Evolutionary conservation across 2,113 vertebrate genomes (phyloP).

Genomic region (Solea solea): DNA sequence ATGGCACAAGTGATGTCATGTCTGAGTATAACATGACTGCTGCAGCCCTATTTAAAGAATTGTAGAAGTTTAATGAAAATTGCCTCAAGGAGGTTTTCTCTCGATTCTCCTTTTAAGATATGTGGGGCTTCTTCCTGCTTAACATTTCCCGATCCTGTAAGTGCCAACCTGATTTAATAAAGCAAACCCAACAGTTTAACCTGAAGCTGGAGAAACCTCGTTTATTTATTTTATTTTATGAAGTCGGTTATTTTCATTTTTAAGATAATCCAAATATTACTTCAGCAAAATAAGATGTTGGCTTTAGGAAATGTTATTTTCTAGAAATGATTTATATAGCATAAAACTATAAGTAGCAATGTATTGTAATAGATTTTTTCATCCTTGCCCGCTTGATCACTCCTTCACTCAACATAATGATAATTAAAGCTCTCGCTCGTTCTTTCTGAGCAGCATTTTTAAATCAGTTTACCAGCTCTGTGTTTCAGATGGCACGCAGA

Average conservation of each 20-base stretch:
- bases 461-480: conserved; percentile 21
- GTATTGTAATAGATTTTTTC: background rate
- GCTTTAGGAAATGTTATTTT: conserved; percentile 11
- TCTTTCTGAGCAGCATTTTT: conserved; percentile 7
- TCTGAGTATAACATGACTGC: conserved; percentile 9
- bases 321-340: background rate
- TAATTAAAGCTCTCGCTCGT: conserved; percentile 17
- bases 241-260: background rate
- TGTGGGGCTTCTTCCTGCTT: no score
- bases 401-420: conserved; percentile 15
- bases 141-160: no score
- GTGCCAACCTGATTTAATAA: background rate
- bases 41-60: background rate
- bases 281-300: no score
- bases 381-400: conserved; percentile 8
- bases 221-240: background rate
- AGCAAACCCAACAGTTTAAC: background rate
- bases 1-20: conserved; percentile 5
- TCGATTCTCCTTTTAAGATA: background rate
- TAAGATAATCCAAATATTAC: background rate
- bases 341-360: background rate
- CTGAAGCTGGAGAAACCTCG: background rate
- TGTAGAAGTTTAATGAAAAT: conserved; percentile 7
- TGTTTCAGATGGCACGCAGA: conserved; percentile 1
- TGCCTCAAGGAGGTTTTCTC: background rate